phyloP scores from a whole-genome alignment of 2,797 vertebrate genomes.

The Melopsittacus undulatus region DNA sequence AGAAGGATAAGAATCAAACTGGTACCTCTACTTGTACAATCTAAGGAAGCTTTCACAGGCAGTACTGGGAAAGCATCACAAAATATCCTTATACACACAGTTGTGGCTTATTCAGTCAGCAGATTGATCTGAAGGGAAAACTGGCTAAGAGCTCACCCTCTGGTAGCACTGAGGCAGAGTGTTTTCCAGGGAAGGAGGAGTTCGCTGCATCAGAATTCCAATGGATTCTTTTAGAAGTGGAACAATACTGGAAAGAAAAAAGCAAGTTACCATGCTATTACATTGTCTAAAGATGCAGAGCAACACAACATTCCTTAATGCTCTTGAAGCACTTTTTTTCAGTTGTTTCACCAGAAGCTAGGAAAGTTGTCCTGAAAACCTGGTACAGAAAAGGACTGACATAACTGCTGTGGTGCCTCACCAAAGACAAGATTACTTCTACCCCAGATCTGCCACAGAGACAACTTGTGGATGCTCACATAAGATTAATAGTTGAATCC shows the following conservation, averaged over 20 bases:
- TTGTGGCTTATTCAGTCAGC: background rate
- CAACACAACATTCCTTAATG: background rate
- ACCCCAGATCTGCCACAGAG: background rate
- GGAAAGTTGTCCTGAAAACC: background rate
- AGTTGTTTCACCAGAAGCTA: background rate
- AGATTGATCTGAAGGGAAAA: background rate
- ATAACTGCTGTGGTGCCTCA: background rate
- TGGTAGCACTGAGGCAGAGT: conserved; percentile 94
- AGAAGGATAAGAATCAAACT: background rate
- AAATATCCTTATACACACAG: background rate
- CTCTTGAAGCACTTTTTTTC: background rate
- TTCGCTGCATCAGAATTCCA: conserved; percentile 97
- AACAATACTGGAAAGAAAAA: conserved; percentile 85
- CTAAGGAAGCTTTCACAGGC: background rate
- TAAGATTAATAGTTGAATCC: background rate
- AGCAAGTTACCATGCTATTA: background rate
- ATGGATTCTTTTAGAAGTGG: conserved; percentile 93
- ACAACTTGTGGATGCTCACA: background rate
- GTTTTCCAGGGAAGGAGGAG: conserved; percentile 88
- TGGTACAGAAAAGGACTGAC: background rate
- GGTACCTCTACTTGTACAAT: background rate
- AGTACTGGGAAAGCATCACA: background rate
- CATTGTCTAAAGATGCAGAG: background rate
- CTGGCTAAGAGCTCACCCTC: conserved; percentile 80
- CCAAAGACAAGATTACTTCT: background rate